Evolutionary conservation across 2,888 invertebrate species (phyloP).

Genomic region (Watsonalla cultraria): DNA sequence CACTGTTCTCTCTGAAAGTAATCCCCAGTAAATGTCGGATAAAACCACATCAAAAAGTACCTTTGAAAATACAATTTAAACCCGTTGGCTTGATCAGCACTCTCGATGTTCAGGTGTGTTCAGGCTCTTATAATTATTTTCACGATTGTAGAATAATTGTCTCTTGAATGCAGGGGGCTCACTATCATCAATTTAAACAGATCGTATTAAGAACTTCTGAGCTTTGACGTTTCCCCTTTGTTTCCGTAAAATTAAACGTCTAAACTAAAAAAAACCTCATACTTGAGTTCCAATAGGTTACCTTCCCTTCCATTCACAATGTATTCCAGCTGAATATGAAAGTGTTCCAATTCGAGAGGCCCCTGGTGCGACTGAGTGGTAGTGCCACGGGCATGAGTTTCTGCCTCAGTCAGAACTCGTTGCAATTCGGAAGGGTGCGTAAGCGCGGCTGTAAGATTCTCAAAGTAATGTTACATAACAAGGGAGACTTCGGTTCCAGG

Average conservation of each 20-base stretch:
- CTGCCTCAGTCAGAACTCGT: conserved; percentile 58
- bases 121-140: conserved; percentile 1
- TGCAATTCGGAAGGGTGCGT: conserved; percentile 68
- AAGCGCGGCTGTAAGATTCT: conserved; percentile 62
- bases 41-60: conserved; percentile 53
- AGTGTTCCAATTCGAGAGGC: conserved; percentile 56
- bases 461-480: conserved; percentile 65
- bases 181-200: no score
- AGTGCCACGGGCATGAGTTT: conserved; percentile 66
- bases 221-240: no score
- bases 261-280: no score
- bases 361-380: conserved; percentile 60
- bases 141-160: no score
- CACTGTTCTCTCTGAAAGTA: conserved; percentile 60
- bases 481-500: conserved; percentile 68
- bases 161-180: no score
- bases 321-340: conserved; percentile 57
- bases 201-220: no score
- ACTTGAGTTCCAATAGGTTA: no score
- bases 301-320: background rate
- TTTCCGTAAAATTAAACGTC: no score
- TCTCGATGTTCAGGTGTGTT: conserved; percentile 57
- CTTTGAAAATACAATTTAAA: conserved; percentile 66
- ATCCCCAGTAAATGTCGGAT: conserved; percentile 56
- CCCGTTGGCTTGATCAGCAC: conserved; percentile 63